These are phyloP conservation scores for Nomada fabriciana DNA, from an alignment of 2,888 invertebrate species.

Conservation along the genomic window DNA sequence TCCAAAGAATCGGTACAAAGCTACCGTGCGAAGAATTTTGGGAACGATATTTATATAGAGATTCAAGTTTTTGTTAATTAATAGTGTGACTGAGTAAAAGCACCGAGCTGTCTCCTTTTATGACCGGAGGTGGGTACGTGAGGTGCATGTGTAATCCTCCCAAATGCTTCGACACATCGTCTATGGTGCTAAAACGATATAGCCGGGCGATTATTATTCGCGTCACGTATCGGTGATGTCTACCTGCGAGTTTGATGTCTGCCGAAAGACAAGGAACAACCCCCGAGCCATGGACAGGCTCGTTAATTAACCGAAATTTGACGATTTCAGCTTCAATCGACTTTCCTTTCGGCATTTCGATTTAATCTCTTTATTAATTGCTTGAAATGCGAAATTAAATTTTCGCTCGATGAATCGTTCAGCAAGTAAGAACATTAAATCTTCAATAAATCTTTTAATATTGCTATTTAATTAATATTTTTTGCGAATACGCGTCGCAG, in stretches of 20 bases:
- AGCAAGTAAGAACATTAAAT: neutral
- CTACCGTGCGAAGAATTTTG: slow-evolving; percentile 24
- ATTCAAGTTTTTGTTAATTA: slow-evolving; percentile 61
- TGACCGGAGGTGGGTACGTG: slow-evolving; percentile 67
- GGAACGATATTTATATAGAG: slow-evolving; percentile 43
- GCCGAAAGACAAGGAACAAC: slow-evolving; percentile 48
- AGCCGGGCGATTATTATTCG: slow-evolving; percentile 50
- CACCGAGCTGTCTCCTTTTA: slow-evolving; percentile 66
- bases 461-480: neutral
- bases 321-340: slow-evolving; percentile 5
- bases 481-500: slow-evolving; percentile 21
- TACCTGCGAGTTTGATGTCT: slow-evolving; percentile 47
- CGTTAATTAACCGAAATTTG: slow-evolving; percentile 44
- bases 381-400: neutral
- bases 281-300: neutral
- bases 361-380: slow-evolving; percentile 32
- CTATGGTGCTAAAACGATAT: slow-evolving; percentile 59
- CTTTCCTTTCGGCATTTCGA: neutral
- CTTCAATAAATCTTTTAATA: neutral
- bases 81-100: slow-evolving; percentile 61
- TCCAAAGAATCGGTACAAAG: neutral
- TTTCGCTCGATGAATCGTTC: neutral
- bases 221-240: slow-evolving; percentile 62
- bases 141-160: slow-evolving; percentile 50
- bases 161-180: slow-evolving; percentile 56